These are phyloP conservation scores for Fragum sueziense DNA, from an alignment of 2,888 invertebrate genomes.

Conservation along the genomic window DNA sequence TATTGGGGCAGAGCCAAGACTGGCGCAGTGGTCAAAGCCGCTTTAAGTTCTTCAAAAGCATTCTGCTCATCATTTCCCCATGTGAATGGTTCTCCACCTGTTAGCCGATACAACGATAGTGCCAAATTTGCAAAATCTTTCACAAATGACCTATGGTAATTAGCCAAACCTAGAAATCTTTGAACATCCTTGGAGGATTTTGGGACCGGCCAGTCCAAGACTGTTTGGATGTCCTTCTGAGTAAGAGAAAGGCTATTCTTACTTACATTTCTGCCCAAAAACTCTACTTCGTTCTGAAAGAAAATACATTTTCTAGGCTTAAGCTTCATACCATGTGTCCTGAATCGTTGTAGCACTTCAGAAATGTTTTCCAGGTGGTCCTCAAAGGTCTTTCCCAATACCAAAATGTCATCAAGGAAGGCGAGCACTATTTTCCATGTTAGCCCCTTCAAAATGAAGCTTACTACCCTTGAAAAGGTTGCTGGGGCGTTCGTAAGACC, in stretches of 20 bases:
- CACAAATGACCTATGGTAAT: conserved; percentile 52
- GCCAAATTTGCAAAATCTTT: not conserved
- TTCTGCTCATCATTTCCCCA: conserved; percentile 40
- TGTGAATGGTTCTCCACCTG: not conserved
- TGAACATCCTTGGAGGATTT: conserved; percentile 45
- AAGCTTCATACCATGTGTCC: conserved; percentile 35
- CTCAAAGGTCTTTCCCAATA: conserved; percentile 34
- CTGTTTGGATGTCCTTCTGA: conserved; percentile 1
- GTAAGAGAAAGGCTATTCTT: conserved; percentile 4
- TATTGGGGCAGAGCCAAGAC: conserved; percentile 48
- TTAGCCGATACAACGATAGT: conserved; percentile 14
- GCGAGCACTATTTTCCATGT: conserved; percentile 44
- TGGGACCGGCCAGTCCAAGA: conserved; percentile 49
- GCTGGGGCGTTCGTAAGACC: conserved; percentile 31
- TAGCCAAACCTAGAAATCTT: conserved; percentile 55
- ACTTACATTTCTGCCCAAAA: conserved; percentile 47
- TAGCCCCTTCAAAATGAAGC: conserved; percentile 48
- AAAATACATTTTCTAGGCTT: conserved; percentile 55
- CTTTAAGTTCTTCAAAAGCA: conserved; percentile 33
- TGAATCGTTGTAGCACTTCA: conserved; percentile 41
- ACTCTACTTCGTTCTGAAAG: conserved; percentile 47
- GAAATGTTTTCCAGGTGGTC: conserved; percentile 14
- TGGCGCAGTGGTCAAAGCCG: conserved; percentile 25
- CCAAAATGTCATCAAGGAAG: conserved; percentile 56
- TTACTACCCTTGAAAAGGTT: conserved; percentile 43